These are phyloP conservation scores for Drosophila setosimentum DNA, from an alignment of 2,888 invertebrate species.

Conservation along the genomic window DNA sequence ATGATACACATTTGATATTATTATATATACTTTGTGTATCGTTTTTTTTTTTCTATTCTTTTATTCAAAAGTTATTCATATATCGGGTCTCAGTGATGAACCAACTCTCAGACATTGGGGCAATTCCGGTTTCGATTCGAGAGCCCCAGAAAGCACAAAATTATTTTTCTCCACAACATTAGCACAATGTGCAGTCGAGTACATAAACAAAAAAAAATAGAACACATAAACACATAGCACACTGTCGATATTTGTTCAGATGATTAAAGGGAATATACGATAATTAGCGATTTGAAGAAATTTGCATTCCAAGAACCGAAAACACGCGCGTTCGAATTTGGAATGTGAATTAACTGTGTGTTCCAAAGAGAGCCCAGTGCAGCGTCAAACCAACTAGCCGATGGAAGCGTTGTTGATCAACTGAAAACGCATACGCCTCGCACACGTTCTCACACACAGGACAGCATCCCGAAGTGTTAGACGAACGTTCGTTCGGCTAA, in stretches of 20 bases:
- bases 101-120: conserved; percentile 33
- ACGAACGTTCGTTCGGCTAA: conserved; percentile 19
- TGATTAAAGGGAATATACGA: background rate
- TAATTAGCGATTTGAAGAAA: background rate
- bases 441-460: background rate
- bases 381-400: conserved; percentile 59
- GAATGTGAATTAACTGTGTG: conserved; percentile 3
- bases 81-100: conserved; percentile 17
- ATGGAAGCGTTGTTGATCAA: conserved; percentile 74
- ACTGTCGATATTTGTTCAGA: conserved; percentile 4
- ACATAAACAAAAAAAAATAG: conserved; percentile 24
- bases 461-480: conserved; percentile 17
- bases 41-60: background rate
- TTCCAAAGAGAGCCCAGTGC: conserved; percentile 2
- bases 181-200: conserved; percentile 22
- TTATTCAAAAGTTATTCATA: conserved; percentile 37
- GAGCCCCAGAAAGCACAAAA: conserved; percentile 14
- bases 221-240: conserved; percentile 2
- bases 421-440: conserved; percentile 56
- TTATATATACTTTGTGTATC: background rate
- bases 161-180: conserved; percentile 16
- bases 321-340: conserved; percentile 26
- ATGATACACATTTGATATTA: conserved; percentile 50
- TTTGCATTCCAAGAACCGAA: conserved; percentile 25
- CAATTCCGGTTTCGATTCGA: conserved; percentile 1